These are phyloP conservation scores for Dastarcus helophoroides DNA, from an alignment of 2,888 invertebrate species.

Conservation along the genomic window DNA sequence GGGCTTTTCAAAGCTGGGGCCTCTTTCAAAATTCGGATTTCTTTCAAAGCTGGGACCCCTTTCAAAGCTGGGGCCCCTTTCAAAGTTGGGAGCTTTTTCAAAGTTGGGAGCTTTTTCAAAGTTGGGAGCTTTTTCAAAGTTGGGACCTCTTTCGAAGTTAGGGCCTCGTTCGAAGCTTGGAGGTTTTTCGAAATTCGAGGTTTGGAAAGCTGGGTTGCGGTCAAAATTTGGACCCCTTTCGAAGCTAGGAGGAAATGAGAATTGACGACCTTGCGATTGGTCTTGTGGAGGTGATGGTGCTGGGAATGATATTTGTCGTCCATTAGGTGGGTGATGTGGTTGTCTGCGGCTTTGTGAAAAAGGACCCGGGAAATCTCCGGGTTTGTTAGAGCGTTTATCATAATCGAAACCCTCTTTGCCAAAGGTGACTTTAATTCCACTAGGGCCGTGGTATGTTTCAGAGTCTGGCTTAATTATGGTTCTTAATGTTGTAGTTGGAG, in stretches of 20 bases:
- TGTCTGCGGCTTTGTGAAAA: slow-evolving; percentile 12
- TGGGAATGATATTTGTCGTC: slow-evolving; percentile 12
- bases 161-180: slow-evolving; percentile 9
- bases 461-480: slow-evolving; percentile 81
- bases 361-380: slow-evolving; percentile 34
- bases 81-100: no score
- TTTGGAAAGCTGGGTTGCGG: slow-evolving; percentile 7
- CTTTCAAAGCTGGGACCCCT: slow-evolving; percentile 9
- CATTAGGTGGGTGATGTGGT: slow-evolving; percentile 11
- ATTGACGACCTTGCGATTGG: slow-evolving; percentile 24
- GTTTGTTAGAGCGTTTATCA: slow-evolving; percentile 35
- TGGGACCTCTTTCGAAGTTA: slow-evolving; percentile 11
- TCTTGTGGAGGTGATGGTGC: slow-evolving; percentile 17
- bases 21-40: no score
- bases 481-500: slow-evolving; percentile 66
- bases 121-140: slow-evolving; percentile 10
- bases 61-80: slow-evolving; percentile 6
- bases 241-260: slow-evolving; percentile 21
- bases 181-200: slow-evolving; percentile 9
- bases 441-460: slow-evolving; percentile 68
- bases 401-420: slow-evolving; percentile 51
- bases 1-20: slow-evolving; percentile 9
- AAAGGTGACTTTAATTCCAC: slow-evolving; percentile 73
- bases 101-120: slow-evolving; percentile 9
- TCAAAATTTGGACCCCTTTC: slow-evolving; percentile 9